Conservation (phyloP, 1,140 invertebrate species). For the Cydia amplana region DNA sequence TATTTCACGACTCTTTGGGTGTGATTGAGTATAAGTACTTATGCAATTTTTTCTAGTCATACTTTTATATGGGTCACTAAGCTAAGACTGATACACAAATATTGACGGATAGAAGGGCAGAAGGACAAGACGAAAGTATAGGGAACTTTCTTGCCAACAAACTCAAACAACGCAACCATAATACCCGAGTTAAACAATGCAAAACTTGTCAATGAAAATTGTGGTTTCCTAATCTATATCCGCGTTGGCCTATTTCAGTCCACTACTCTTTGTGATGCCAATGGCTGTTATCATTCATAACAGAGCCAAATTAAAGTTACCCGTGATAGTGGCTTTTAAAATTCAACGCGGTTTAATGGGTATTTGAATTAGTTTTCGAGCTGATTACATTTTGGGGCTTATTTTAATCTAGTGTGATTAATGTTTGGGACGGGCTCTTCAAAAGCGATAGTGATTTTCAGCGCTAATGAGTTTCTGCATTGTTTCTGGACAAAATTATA, state of each 20-base stretch:
- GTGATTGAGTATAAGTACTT: too few species aligned
- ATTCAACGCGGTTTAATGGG: background rate
- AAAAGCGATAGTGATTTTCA: background rate
- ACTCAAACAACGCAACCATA: too few species aligned
- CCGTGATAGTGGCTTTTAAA: constrained; percentile 10
- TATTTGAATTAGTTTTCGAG: constrained; percentile 10
- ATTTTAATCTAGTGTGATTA: constrained; percentile 11
- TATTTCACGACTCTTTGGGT: too few species aligned
- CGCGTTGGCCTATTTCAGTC: background rate
- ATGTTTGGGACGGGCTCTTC: background rate
- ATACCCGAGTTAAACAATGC: too few species aligned
- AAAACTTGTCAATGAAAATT: background rate
- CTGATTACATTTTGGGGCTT: constrained; percentile 10
- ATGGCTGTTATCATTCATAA: constrained; percentile 4
- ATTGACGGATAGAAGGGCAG: too few species aligned
- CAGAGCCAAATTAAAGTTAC: constrained; percentile 4
- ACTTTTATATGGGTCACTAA: too few species aligned
- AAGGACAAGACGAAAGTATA: too few species aligned
- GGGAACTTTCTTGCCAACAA: too few species aligned
- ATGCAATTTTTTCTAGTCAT: too few species aligned
- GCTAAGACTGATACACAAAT: too few species aligned
- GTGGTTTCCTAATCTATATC: constrained; percentile 3
- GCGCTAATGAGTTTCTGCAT: constrained; percentile 29
- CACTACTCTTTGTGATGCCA: background rate
- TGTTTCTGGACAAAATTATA: too few species aligned